Percentiles rank a stretch among this genome's conserved stretches.
Conservation (phyloP, 2,113 vertebrate genomes). For the Onychorhynchus coronatus region DNA sequence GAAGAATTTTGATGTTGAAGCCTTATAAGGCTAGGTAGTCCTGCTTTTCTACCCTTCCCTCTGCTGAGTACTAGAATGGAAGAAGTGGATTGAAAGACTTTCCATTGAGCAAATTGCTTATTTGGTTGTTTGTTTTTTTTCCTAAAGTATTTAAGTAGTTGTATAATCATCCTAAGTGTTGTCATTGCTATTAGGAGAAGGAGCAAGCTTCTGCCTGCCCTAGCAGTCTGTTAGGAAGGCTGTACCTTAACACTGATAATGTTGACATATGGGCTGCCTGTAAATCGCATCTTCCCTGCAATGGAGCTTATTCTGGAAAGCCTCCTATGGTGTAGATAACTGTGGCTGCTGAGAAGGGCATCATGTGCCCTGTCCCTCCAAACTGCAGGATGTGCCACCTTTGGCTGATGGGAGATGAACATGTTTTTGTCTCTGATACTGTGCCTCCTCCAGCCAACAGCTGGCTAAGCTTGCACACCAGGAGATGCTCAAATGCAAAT, state of each 20-base stretch:
- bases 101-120: not conserved
- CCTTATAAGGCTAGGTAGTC: not conserved
- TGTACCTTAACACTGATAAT: not conserved
- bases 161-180: not conserved
- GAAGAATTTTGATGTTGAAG: not conserved
- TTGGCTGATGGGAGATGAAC: not conserved
- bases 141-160: not conserved
- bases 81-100: not conserved
- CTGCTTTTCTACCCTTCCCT: not conserved
- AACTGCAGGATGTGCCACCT: not conserved
- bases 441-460: not conserved
- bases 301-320: not conserved
- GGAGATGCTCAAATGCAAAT: not conserved
- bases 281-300: not conserved
- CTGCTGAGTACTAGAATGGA: not conserved
- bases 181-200: not conserved
- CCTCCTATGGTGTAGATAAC: not conserved
- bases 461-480: rapidly evolving
- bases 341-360: not conserved
- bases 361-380: not conserved
- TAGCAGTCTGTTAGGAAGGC: not conserved
- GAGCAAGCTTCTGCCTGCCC: not conserved
- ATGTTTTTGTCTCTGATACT: not conserved
- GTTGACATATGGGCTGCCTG: not conserved
- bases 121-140: not conserved